Evolutionary conservation across 2,113 vertebrate genomes (phyloP).

Genomic region (Zootoca vivipara): DNA sequence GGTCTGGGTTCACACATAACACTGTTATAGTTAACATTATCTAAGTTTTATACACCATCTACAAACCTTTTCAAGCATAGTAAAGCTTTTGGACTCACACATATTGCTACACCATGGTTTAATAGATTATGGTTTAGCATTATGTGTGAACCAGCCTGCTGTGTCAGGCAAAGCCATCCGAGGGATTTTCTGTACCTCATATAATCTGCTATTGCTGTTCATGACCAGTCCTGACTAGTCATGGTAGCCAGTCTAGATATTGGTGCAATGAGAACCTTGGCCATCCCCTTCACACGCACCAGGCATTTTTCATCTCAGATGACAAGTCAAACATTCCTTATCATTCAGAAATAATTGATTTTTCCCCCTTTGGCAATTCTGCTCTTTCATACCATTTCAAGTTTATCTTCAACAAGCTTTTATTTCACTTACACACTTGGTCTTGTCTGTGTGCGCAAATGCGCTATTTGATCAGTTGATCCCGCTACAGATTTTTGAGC

Average conservation of each 20-base stretch:
- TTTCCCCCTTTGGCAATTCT: background rate
- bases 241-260: background rate
- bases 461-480: conserved; percentile 83
- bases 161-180: background rate
- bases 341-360: background rate
- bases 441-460: conserved; percentile 82
- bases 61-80: too few relatives aligned
- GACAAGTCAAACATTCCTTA: background rate
- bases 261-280: background rate
- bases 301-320: conserved; percentile 23
- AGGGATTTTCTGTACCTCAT: background rate
- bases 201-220: background rate
- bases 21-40: too few relatives aligned
- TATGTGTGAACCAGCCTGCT: too few relatives aligned
- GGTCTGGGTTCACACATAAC: too few relatives aligned
- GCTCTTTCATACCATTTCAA: background rate
- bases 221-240: background rate
- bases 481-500: conserved; percentile 83
- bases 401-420: background rate
- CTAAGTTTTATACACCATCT: too few relatives aligned
- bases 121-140: too few relatives aligned
- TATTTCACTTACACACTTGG: conserved; percentile 91
- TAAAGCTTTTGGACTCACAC: too few relatives aligned
- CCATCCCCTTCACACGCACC: background rate
- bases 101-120: too few relatives aligned